phyloP scores from a whole-genome alignment of 37 sponge, comb jelly and placozoan genomes.

The Tethya wilhelma region DNA sequence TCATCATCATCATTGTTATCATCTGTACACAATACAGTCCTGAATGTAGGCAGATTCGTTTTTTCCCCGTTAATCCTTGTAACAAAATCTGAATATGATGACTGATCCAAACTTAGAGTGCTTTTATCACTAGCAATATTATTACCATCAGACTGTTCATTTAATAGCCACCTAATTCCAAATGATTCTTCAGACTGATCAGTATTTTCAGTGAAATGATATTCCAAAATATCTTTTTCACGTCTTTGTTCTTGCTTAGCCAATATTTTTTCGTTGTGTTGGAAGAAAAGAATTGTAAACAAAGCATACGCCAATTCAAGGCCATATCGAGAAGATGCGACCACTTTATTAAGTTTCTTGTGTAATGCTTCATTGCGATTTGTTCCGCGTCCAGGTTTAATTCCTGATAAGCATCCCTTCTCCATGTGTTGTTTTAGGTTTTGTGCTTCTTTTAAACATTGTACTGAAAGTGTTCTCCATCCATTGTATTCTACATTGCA shows the following conservation, averaged over 20 bases:
- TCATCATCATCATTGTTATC: no score
- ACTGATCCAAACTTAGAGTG: neutral
- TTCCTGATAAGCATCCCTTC: conserved; percentile 47
- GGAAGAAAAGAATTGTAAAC: conserved; percentile 18
- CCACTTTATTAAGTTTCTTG: conserved; percentile 20
- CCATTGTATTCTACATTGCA: conserved; percentile 9
- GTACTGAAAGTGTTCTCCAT: neutral
- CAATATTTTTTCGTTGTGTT: conserved; percentile 24
- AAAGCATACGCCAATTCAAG: conserved; percentile 51
- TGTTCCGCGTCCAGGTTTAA: conserved; percentile 45
- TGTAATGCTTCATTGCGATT: conserved; percentile 46
- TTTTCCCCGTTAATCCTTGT: neutral
- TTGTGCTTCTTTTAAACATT: conserved; percentile 17
- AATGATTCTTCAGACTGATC: neutral
- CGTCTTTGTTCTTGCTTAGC: neutral
- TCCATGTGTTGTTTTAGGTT: conserved; percentile 34
- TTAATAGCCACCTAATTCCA: neutral
- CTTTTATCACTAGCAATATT: neutral
- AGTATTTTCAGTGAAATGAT: neutral
- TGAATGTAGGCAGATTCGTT: neutral
- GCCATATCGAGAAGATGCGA: conserved; percentile 17
- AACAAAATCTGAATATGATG: neutral
- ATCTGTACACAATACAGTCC: no score
- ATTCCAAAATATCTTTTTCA: neutral
- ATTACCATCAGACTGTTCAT: neutral